phyloP scores from a whole-genome alignment of 2,888 invertebrate species.

The Petrophora chlorosata region DNA sequence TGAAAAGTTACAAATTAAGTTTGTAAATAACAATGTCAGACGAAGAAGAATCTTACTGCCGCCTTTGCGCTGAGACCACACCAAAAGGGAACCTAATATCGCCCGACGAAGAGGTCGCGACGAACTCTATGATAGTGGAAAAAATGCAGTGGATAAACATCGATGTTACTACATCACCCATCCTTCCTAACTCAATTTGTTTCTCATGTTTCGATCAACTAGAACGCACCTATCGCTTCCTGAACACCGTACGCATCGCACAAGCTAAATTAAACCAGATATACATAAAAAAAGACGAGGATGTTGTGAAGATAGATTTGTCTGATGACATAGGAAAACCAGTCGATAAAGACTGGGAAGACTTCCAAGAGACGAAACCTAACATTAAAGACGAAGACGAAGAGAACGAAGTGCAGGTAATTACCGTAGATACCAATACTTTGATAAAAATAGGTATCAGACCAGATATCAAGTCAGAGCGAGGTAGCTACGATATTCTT shows the following conservation, averaged over 20 bases:
- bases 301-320: conserved; percentile 23
- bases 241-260: conserved; percentile 65
- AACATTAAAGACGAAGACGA: conserved; percentile 59
- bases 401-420: conserved; percentile 38
- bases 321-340: conserved; percentile 54
- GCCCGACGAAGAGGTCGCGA: conserved; percentile 64
- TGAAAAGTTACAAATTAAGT: conserved; percentile 12
- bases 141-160: conserved; percentile 77
- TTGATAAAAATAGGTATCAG: conserved; percentile 39
- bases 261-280: conserved; percentile 62
- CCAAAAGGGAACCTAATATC: conserved; percentile 60
- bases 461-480: conserved; percentile 53
- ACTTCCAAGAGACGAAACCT: conserved; percentile 55
- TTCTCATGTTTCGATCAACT: conserved; percentile 73
- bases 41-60: conserved; percentile 62
- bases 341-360: conserved; percentile 65
- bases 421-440: conserved; percentile 45
- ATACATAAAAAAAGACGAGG: conserved; percentile 41
- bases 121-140: conserved; percentile 60
- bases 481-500: conserved; percentile 14
- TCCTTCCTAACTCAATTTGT: conserved; percentile 69
- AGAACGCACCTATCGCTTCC: conserved; percentile 72
- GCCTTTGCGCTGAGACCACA: conserved; percentile 74
- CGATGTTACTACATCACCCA: conserved; percentile 53
- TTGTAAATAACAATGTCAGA: conserved; percentile 53